Evolutionary conservation across 2,797 vertebrate species (phyloP), one percentile per base, ranked within the genome.

Genomic region (Onychomys arenicola): DNA sequence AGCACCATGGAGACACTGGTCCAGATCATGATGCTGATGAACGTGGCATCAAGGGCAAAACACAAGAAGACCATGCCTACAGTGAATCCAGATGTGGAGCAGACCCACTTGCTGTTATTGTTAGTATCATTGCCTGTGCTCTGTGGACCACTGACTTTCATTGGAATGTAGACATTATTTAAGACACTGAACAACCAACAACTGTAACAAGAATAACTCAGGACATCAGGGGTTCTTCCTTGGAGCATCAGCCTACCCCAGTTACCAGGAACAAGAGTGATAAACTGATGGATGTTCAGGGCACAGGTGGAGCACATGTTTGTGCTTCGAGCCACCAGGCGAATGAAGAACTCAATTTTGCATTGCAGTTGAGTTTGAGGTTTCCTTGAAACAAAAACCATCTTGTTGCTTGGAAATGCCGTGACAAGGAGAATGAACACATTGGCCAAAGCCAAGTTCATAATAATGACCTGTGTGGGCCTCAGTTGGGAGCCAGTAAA

Each of bases 211-310:
- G n/a, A 57, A 49, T 21, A 12, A 6, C 32, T 27, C 27, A 23
- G 3, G 0, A 6, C 0, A 27, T 29, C 16, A n/a, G 78, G 25
- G 13, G 32, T 1, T 52, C 9, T 32, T 37, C 37, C 14, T 19
- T 16, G 29, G 21, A 59, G 25, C 3, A 11, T 29, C 16, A 1
- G 2, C 25, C 49, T 40, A 34, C 34, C 34, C 0, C 0, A 11
- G 0, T 16, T 46, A 29, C 27, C 12, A 2, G 77, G 52, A 49
- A 1, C 27, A 46, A 93, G n/a, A 2, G 43, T 93, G n/a, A 88
- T 4, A 40, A 49, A 13, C 57, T 63, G 76, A 40, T 2, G 49
- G 14, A 17, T 55, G 34, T 90, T 83, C 11, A 82, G 77, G 59
- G 55, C 1, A 11, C 49, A 69, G 13, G 59, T 83, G 52, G 29